phyloP scores from a whole-genome alignment of 2,888 invertebrate species.

The Xestia c-nigrum region DNA sequence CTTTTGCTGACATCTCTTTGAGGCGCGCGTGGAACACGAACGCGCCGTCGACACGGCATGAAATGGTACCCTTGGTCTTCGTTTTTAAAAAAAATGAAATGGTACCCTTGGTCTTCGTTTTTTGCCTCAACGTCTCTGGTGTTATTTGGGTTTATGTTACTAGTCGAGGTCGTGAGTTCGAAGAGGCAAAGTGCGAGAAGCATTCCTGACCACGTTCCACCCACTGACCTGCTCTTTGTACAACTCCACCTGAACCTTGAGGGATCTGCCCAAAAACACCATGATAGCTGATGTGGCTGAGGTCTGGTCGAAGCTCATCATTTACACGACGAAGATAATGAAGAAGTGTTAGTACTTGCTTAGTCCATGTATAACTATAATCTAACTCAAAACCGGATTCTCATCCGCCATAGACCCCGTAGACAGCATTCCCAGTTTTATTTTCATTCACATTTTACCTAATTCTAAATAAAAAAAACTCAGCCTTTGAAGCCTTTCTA shows the following conservation, averaged over 20 bases:
- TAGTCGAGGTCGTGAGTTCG: neutral
- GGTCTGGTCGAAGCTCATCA: neutral
- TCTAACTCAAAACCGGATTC: neutral
- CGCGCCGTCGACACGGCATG: no score
- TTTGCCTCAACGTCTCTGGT: neutral
- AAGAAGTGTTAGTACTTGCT: neutral
- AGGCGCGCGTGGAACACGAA: no score
- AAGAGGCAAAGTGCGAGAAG: neutral
- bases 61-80: no score
- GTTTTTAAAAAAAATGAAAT: no score
- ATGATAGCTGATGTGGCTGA: neutral
- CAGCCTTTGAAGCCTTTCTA: constrained; percentile 51
- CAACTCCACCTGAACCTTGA: neutral
- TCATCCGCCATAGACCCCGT: neutral
- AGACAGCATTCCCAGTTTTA: constrained; percentile 3
- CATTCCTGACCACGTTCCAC: neutral
- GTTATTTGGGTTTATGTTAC: neutral
- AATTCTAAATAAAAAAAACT: constrained; percentile 33
- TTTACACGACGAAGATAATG: neutral
- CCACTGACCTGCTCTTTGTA: neutral
- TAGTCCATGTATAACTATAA: neutral
- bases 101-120: neutral
- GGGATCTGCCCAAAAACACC: neutral
- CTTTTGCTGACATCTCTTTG: no score
- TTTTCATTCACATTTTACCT: constrained; percentile 24